A percentile compares a stretch with the other conserved stretches of the same genome.
phyloP scores from a whole-genome alignment of 2,113 vertebrate genomes.

The Siphamia tubifer region DNA sequence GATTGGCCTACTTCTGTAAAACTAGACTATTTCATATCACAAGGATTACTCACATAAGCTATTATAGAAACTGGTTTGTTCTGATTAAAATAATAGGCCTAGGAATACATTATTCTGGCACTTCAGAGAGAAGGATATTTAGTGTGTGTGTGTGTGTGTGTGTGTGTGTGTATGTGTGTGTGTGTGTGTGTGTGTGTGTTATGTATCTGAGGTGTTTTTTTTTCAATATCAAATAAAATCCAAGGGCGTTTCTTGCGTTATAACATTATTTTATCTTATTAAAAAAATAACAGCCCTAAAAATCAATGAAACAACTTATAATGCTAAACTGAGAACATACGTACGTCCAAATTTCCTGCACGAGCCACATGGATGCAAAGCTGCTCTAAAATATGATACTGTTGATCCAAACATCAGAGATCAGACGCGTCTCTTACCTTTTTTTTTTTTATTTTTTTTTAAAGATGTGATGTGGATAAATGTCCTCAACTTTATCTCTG shows the following conservation, averaged over 20 bases:
- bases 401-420: background rate
- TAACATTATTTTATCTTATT: background rate
- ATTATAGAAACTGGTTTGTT: slow-evolving; percentile 29
- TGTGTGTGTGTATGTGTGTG: no score
- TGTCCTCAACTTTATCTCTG: slow-evolving; percentile 16
- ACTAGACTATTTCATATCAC: slow-evolving; percentile 41
- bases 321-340: background rate
- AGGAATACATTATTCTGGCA: background rate
- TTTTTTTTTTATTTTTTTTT: no score
- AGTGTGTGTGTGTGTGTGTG: no score
- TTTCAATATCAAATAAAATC: background rate
- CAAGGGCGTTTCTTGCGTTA: background rate
- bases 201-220: background rate
- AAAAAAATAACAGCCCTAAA: no score
- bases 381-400: slow-evolving; percentile 5
- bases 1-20: slow-evolving; percentile 62
- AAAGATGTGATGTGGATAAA: no score
- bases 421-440: slow-evolving; percentile 44
- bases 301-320: no score
- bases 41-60: slow-evolving; percentile 5
- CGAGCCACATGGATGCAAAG: slow-evolving; percentile 10
- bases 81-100: slow-evolving; percentile 14
- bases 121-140: background rate
- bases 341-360: background rate
- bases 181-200: background rate